phyloP scores from a whole-genome alignment of 2,888 invertebrate species.

The Adelognathus sp. region DNA sequence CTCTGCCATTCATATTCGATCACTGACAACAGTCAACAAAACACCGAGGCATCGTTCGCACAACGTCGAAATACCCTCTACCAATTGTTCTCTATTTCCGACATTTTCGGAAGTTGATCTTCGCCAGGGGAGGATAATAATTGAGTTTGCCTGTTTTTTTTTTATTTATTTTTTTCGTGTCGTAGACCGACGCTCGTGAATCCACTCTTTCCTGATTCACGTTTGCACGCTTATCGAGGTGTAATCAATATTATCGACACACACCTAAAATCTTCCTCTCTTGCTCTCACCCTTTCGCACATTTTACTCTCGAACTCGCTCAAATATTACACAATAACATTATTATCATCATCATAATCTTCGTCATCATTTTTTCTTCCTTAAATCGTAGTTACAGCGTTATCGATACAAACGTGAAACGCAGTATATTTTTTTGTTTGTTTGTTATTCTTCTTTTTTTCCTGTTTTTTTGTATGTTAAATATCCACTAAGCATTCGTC shows the following conservation, averaged over 20 bases:
- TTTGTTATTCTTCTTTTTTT: conserved; percentile 32
- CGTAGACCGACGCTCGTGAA: conserved; percentile 54
- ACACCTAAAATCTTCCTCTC: conserved; percentile 54
- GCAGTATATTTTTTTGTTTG: conserved; percentile 64
- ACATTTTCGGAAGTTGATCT: conserved; percentile 51
- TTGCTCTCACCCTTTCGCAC: conserved; percentile 27
- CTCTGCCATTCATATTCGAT: conserved; percentile 65
- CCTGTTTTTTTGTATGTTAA: conserved; percentile 53
- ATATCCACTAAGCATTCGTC: conserved; percentile 74
- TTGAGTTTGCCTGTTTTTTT: conserved; percentile 11
- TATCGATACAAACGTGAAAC: conserved; percentile 71
- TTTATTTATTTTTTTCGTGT: background rate
- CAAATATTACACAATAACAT: conserved; percentile 75
- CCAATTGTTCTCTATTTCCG: conserved; percentile 40
- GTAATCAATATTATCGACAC: conserved; percentile 63
- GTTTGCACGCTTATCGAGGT: conserved; percentile 56
- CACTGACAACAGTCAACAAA: conserved; percentile 68
- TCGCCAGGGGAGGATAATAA: conserved; percentile 36
- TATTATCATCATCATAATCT: conserved; percentile 62
- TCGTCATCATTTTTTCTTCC: conserved; percentile 35
- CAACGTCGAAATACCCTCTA: conserved; percentile 59
- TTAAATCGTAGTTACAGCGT: conserved; percentile 70
- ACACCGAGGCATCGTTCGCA: conserved; percentile 67
- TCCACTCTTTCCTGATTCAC: conserved; percentile 54
- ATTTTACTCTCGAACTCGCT: conserved; percentile 50